Conservation (phyloP, 2,113 vertebrate genomes). For the Bos indicus region DNA sequence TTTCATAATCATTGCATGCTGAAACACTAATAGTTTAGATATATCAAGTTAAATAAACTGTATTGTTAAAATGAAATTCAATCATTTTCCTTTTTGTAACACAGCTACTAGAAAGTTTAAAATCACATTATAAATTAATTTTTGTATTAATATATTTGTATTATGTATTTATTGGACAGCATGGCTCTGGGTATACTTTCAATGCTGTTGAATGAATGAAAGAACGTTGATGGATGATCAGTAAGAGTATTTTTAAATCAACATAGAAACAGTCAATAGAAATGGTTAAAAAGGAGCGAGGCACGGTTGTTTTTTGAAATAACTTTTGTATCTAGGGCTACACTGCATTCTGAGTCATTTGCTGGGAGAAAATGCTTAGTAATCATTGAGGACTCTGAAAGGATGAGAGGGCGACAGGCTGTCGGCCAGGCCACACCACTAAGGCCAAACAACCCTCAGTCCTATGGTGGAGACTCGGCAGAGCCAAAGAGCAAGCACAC, state of each 20-base stretch:
- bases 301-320: background rate
- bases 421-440: background rate
- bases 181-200: background rate
- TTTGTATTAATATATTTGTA: background rate
- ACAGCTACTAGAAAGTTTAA: background rate
- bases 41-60: background rate
- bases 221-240: background rate
- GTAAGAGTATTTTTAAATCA: background rate
- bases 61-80: background rate
- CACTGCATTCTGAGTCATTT: constrained; percentile 43
- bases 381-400: background rate
- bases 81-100: background rate
- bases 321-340: background rate
- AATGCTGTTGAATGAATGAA: background rate
- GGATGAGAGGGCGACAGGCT: background rate
- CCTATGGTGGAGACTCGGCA: background rate
- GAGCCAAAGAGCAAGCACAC: background rate
- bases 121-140: background rate
- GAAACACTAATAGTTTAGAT: background rate
- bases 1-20: background rate
- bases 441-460: background rate
- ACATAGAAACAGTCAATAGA: background rate
- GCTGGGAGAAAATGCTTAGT: constrained; percentile 50
- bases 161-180: background rate
- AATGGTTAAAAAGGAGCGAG: background rate